phyloP scores from a whole-genome alignment of 2,888 invertebrate species.

The Deroplatys truncata region DNA sequence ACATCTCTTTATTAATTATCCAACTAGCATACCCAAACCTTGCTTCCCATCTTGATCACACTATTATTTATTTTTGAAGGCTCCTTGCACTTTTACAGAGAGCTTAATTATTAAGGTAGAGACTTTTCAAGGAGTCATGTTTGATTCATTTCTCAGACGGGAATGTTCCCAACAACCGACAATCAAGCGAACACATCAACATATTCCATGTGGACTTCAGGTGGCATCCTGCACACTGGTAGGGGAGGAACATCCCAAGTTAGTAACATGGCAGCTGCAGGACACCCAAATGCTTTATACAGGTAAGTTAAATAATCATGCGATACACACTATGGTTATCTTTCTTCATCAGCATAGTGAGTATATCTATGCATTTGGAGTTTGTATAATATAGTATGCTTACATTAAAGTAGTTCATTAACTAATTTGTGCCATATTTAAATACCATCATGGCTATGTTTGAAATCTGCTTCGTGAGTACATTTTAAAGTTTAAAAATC shows the following conservation, averaged over 20 bases:
- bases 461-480: no score
- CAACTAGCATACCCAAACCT: no score
- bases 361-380: no score
- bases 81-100: no score
- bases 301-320: constrained; percentile 6
- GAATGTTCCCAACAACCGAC: constrained; percentile 22
- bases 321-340: background rate
- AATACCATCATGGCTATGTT: no score
- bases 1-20: no score
- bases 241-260: constrained; percentile 28
- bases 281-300: constrained; percentile 25
- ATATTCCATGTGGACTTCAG: constrained; percentile 39
- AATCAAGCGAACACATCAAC: constrained; percentile 33
- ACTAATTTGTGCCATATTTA: no score
- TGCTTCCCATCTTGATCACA: no score
- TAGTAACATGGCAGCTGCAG: constrained; percentile 27
- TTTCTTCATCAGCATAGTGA: background rate
- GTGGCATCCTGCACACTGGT: constrained; percentile 35
- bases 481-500: no score
- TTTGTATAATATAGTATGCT: no score
- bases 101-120: background rate
- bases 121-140: background rate
- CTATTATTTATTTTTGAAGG: no score
- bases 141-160: constrained; percentile 16
- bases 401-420: no score